phyloP scores from a whole-genome alignment of 2,113 vertebrate genomes.

The Corvus hawaiiensis region DNA sequence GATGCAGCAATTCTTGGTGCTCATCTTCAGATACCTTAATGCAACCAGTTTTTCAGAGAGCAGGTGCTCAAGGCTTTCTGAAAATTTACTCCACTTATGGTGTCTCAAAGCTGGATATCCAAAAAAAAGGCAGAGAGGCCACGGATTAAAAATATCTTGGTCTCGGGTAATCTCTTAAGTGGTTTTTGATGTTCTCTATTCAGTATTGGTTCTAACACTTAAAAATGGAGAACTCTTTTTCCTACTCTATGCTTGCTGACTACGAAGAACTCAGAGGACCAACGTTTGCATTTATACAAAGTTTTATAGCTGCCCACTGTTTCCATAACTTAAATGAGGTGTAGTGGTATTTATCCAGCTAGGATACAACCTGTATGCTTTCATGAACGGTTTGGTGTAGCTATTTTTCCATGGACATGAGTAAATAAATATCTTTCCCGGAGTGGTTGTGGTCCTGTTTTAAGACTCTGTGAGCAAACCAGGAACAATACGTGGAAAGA shows the following conservation, averaged over 20 bases:
- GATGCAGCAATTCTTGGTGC: slow-evolving; percentile 52
- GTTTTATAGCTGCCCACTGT: slow-evolving; percentile 59
- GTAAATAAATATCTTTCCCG: slow-evolving; percentile 69
- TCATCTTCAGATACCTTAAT: slow-evolving; percentile 50
- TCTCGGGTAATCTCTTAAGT: background rate
- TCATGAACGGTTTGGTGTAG: slow-evolving; percentile 47
- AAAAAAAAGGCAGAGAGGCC: background rate
- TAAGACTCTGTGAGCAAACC: slow-evolving; percentile 53
- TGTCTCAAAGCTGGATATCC: slow-evolving; percentile 38
- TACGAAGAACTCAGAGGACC: slow-evolving; percentile 68
- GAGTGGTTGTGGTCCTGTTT: slow-evolving; percentile 58
- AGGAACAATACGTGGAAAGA: background rate
- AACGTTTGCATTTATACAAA: slow-evolving; percentile 63
- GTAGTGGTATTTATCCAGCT: slow-evolving; percentile 5
- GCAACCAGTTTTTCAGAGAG: slow-evolving; percentile 22
- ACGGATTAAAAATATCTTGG: background rate
- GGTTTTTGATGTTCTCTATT: background rate
- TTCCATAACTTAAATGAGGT: slow-evolving; percentile 34
- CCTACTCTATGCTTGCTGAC: slow-evolving; percentile 48
- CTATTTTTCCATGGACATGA: slow-evolving; percentile 40
- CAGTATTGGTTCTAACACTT: slow-evolving; percentile 34
- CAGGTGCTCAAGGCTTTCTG: slow-evolving; percentile 35
- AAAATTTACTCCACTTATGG: background rate
- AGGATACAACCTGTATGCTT: slow-evolving; percentile 46
- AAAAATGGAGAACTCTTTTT: slow-evolving; percentile 51